Percentiles rank a stretch among this genome's conserved stretches.
phyloP scores from a whole-genome alignment of 2,797 vertebrate species.

The Sebastes nivosus region DNA sequence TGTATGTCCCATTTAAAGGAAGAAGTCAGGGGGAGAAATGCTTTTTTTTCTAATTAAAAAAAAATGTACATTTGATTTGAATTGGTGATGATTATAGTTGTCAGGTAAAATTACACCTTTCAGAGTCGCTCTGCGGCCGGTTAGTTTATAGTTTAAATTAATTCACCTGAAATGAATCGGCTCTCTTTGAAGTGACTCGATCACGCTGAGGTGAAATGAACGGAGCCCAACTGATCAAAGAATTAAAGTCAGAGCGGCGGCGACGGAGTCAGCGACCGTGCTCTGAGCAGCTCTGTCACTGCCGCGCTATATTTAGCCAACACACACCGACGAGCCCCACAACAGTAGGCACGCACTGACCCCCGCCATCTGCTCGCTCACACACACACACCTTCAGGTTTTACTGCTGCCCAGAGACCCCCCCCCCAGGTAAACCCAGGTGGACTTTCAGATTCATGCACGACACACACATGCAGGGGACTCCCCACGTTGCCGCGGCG shows the following conservation, averaged over 20 bases:
- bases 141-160: conserved; percentile 11
- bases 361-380: conserved; percentile 70
- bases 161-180: conserved; percentile 19
- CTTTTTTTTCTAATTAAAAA: neutral
- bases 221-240: conserved; percentile 46
- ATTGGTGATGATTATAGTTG: neutral
- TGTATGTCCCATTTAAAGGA: neutral
- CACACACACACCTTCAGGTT: conserved; percentile 33
- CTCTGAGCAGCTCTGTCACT: conserved; percentile 58
- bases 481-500: neutral
- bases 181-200: conserved; percentile 27
- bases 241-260: conserved; percentile 8
- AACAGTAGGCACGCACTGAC: conserved; percentile 62
- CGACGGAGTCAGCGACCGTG: conserved; percentile 30
- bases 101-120: conserved; percentile 6
- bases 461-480: neutral
- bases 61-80: neutral
- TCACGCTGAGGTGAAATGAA: conserved; percentile 28
- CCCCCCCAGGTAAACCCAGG: conserved; percentile 27
- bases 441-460: conserved; percentile 27
- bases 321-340: conserved; percentile 61
- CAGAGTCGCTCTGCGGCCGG: neutral
- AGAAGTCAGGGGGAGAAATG: neutral
- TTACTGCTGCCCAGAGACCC: conserved; percentile 35
- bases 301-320: conserved; percentile 74